Percentiles rank a stretch among this genome's conserved stretches.
These are phyloP conservation scores for Sardinella longiceps DNA, from an alignment of 2,797 vertebrate genomes.

Conservation along the genomic window DNA sequence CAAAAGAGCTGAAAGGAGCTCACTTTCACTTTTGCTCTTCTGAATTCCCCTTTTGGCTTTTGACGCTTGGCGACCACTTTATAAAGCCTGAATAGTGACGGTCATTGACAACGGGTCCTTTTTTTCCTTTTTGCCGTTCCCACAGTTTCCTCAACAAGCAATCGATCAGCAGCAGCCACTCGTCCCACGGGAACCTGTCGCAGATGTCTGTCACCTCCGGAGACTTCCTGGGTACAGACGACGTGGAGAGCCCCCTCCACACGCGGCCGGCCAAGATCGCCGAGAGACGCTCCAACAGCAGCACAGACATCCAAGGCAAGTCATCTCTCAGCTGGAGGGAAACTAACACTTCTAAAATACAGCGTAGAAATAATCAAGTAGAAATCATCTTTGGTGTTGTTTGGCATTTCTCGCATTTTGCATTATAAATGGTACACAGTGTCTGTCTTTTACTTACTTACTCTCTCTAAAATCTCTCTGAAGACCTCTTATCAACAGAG, in stretches of 20 bases:
- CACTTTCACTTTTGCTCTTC: neutral
- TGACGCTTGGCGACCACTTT: neutral
- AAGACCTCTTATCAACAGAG: too few species aligned
- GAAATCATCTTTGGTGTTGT: neutral
- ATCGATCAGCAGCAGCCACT: slow-evolving; percentile 72
- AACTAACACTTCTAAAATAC: neutral
- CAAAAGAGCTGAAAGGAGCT: neutral
- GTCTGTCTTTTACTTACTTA: neutral
- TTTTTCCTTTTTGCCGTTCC: neutral
- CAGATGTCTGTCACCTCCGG: slow-evolving; percentile 76
- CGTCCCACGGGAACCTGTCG: slow-evolving; percentile 82
- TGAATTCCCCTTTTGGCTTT: neutral
- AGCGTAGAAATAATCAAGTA: neutral
- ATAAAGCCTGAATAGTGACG: neutral
- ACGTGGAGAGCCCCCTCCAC: slow-evolving; percentile 77
- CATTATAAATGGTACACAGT: neutral
- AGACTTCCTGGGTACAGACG: slow-evolving; percentile 82
- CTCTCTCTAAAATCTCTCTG: too few species aligned
- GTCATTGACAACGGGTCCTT: neutral
- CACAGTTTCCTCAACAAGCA: slow-evolving; percentile 82
- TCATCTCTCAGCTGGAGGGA: neutral
- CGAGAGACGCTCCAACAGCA: slow-evolving; percentile 86
- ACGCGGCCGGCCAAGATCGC: slow-evolving; percentile 76
- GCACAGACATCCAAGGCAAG: slow-evolving; percentile 86
- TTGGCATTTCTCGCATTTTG: neutral